Evolutionary conservation across 2,113 vertebrate genomes (phyloP).

Genomic region (Dipodomys spectabilis): DNA sequence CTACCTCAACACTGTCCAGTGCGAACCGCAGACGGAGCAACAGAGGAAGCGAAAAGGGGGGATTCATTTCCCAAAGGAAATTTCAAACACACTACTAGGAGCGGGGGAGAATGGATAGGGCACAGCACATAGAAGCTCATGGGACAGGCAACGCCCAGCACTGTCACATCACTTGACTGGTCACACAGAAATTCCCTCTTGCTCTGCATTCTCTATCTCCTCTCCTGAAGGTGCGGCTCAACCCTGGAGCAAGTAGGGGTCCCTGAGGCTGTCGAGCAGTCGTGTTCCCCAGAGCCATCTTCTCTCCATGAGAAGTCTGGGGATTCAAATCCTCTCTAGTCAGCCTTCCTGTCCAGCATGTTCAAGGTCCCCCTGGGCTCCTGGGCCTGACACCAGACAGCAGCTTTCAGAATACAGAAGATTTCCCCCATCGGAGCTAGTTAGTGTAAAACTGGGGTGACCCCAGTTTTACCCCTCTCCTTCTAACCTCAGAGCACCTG

Average conservation of each 20-base stretch:
- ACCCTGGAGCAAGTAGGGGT: no score
- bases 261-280: background rate
- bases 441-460: background rate
- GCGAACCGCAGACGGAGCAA: background rate
- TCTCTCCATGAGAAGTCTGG: background rate
- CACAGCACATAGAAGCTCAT: background rate
- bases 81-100: background rate
- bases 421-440: background rate
- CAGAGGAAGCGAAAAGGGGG: rapidly evolving
- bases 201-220: rapidly evolving
- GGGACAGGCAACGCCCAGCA: background rate
- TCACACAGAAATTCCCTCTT: rapidly evolving
- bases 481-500: background rate
- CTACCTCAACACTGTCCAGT: rapidly evolving
- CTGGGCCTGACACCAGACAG: rapidly evolving
- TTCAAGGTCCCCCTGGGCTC: background rate
- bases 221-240: background rate
- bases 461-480: no score
- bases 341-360: background rate
- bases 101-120: background rate
- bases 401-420: background rate
- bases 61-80: background rate
- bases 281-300: background rate
- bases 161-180: no score
- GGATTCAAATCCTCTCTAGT: background rate